These are phyloP conservation scores for Gila orcuttii DNA, from an alignment of 2,113 vertebrate genomes.

Conservation along the genomic window DNA sequence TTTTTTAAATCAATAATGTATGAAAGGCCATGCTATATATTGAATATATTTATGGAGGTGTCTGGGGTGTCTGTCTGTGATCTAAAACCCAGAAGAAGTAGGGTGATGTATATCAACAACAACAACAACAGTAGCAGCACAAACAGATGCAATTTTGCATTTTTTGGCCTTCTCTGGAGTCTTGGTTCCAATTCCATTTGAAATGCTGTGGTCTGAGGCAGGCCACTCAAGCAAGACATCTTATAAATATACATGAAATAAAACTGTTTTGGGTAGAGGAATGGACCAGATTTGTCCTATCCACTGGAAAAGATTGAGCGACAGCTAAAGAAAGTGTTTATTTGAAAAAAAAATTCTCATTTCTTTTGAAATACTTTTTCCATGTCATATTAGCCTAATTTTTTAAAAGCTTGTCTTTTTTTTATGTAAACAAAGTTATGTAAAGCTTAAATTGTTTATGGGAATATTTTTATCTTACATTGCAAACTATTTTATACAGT, in stretches of 20 bases:
- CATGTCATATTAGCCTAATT: background rate
- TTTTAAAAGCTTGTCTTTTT: too few relatives aligned
- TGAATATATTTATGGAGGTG: background rate
- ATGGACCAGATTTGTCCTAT: background rate
- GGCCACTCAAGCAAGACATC: slow-evolving; percentile 9
- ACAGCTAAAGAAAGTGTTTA: background rate
- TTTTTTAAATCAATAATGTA: background rate
- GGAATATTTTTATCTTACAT: too few relatives aligned
- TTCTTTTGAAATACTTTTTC: background rate
- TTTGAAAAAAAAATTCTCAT: background rate
- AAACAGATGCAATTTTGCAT: slow-evolving; percentile 3
- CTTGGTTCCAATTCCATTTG: slow-evolving; percentile 30
- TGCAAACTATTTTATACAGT: background rate
- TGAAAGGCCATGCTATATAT: background rate
- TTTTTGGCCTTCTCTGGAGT: slow-evolving; percentile 1
- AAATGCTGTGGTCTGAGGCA: slow-evolving; percentile 24
- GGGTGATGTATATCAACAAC: background rate
- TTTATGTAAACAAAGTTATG: too few relatives aligned
- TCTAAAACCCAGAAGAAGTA: background rate
- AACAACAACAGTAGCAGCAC: slow-evolving; percentile 12
- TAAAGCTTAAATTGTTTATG: too few relatives aligned
- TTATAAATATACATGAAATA: slow-evolving; percentile 39
- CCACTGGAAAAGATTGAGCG: slow-evolving; percentile 2
- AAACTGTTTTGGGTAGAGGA: slow-evolving; percentile 3
- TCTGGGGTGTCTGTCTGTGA: background rate